Conservation (phyloP, 1,140 invertebrate genomes). For the Drosophila sturtevanti region DNA sequence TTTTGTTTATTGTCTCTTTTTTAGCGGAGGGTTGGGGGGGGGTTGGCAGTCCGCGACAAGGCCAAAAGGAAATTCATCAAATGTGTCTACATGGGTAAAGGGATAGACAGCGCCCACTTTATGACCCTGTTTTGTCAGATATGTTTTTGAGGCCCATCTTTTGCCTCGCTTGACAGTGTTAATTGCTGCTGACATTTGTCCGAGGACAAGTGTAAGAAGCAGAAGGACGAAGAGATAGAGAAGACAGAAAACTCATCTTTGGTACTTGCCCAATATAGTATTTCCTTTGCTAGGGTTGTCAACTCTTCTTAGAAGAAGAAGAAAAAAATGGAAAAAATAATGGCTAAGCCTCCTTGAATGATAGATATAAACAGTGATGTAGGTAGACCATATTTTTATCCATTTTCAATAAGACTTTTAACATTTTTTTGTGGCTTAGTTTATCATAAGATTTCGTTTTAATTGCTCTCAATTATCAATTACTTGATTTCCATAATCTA, state of each 20-base stretch:
- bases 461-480: too few relatives aligned
- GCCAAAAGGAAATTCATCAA: conserved; percentile 75
- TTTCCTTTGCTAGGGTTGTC: background rate
- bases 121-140: conserved; percentile 53
- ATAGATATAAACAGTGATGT: background rate
- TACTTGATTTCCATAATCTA: too few relatives aligned
- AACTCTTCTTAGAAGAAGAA: background rate
- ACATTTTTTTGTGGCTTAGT: too few relatives aligned
- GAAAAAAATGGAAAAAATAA: background rate
- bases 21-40: too few relatives aligned
- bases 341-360: too few relatives aligned
- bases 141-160: conserved; percentile 60
- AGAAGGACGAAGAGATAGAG: background rate
- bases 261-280: background rate
- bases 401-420: too few relatives aligned
- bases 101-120: background rate
- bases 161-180: conserved; percentile 61
- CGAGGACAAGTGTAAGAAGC: conserved; percentile 10
- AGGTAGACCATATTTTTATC: background rate
- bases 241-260: background rate
- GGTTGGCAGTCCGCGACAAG: conserved; percentile 65
- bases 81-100: conserved; percentile 38
- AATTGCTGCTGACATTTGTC: conserved; percentile 75
- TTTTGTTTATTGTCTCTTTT: conserved; percentile 45
- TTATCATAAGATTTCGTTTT: too few relatives aligned